phyloP scores from a whole-genome alignment of 2,113 vertebrate genomes.

The Motacilla alba region DNA sequence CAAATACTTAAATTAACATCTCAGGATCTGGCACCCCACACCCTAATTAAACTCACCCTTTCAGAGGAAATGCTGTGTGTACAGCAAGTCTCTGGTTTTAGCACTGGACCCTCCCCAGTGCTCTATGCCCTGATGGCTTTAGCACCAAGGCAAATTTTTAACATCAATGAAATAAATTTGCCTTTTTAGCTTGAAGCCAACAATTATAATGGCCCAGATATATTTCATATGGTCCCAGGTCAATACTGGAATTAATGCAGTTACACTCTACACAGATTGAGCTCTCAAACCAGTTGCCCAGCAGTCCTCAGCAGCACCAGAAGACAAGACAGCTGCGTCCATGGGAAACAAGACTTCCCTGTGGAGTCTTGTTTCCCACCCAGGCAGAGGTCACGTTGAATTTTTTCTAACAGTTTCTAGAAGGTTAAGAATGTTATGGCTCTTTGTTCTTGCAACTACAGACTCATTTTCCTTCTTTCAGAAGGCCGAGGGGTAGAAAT shows the following conservation, averaged over 20 bases:
- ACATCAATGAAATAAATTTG: not conserved
- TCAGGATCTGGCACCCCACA: not conserved
- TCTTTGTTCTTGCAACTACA: not conserved
- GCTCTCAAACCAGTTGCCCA: not conserved
- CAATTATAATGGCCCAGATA: not conserved
- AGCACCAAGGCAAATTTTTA: not conserved
- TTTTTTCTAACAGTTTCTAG: not conserved
- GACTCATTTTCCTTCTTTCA: not conserved
- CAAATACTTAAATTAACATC: not conserved
- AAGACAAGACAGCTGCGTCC: not conserved
- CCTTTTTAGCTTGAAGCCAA: not conserved
- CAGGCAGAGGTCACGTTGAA: not conserved
- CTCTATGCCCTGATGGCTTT: fast-evolving
- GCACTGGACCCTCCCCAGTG: not conserved
- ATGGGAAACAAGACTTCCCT: not conserved
- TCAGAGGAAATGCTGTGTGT: not conserved
- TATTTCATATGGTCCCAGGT: not conserved
- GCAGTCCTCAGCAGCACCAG: not conserved
- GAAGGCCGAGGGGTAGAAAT: not conserved
- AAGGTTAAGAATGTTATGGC: not conserved
- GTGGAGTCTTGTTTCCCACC: not conserved
- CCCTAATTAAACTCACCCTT: not conserved
- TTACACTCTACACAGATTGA: not conserved
- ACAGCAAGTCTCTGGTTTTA: not conserved
- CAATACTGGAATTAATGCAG: not conserved